Base-by-base conservation (phyloP, 2,113 vertebrate species). In the Pseudopipra pipra region DNA sequence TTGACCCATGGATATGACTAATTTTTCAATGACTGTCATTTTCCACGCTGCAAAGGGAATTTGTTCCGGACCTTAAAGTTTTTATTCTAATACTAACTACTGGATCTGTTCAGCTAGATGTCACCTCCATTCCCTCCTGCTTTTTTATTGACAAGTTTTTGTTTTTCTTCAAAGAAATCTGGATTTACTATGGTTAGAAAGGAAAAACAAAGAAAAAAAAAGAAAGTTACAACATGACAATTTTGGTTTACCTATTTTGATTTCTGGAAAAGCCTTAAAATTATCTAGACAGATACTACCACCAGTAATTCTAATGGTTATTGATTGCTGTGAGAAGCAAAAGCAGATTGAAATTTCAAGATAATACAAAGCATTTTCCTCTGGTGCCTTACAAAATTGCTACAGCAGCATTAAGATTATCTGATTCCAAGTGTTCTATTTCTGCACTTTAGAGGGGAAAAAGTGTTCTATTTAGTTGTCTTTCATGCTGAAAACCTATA, bases 321-420 rank as follows among this genome's bases (percentile, higher is more conserved):
- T 96, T 95, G 95, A 96, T 95, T 90, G 65, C 51, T 71, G 24
- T 23, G 62, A 82, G 63, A 59, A 93, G 81, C n/a, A 90, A 93
- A 84, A 81, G 72, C 65, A 90, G 92, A 79, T 66, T 88, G 89
- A 85, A 96, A 95, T 93, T 91, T 90, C 85, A 94, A 91, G 86
- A 65, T 81, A 95, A 82, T 72, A 83, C 2, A 4, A 80, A 37
- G 81, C 62, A 87, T 96, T 96, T 94, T 96, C 82, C 84, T 96
- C 86, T 90, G 86, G 67, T 93, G 84, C 93, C 88, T 90, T 65
- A 66, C 43, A 65, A 93, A 97, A 95, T 65, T 96, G 94, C 93
- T 89, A 74, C 0, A 0, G 73, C 80, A 95, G 93, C 95, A 96
- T 37, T 68, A 95, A 91, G 77, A 87, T 47, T 49, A 54, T 65